phyloP scores from a whole-genome alignment of 2,888 invertebrate species.

The Zhengitettix transpicula region DNA sequence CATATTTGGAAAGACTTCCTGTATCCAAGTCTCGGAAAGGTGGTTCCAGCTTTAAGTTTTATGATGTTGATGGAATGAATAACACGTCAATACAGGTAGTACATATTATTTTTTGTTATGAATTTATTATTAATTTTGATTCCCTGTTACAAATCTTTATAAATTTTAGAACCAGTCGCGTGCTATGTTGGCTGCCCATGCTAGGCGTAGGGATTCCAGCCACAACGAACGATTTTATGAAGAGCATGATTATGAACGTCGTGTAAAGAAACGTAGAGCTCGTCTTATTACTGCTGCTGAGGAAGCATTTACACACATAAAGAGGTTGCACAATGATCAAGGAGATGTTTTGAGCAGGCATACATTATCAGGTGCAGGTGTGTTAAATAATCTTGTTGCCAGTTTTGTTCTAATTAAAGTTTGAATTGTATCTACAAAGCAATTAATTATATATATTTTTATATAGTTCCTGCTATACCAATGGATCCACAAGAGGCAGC shows the following conservation, averaged over 20 bases:
- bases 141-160: background rate
- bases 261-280: constrained; percentile 80
- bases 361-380: background rate
- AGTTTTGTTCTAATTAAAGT: background rate
- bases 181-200: constrained; percentile 54
- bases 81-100: constrained; percentile 21
- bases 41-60: constrained; percentile 81
- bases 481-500: constrained; percentile 94
- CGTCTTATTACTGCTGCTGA: constrained; percentile 85
- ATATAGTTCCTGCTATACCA: constrained; percentile 53
- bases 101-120: background rate
- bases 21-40: constrained; percentile 63
- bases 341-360: constrained; percentile 20
- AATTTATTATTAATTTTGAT: background rate
- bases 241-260: constrained; percentile 88
- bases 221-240: constrained; percentile 97
- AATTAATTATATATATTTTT: no score
- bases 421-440: no score
- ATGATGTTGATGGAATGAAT: constrained; percentile 75
- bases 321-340: constrained; percentile 48
- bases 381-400: background rate
- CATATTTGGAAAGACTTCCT: constrained; percentile 81
- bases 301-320: constrained; percentile 95
- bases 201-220: constrained; percentile 72
- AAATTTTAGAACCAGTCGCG: constrained; percentile 40